Evolutionary conservation across 64 coral and sea anemone genomes (phyloP), one percentile per base, ranked within the genome.

Genomic region (Porites lutea): DNA sequence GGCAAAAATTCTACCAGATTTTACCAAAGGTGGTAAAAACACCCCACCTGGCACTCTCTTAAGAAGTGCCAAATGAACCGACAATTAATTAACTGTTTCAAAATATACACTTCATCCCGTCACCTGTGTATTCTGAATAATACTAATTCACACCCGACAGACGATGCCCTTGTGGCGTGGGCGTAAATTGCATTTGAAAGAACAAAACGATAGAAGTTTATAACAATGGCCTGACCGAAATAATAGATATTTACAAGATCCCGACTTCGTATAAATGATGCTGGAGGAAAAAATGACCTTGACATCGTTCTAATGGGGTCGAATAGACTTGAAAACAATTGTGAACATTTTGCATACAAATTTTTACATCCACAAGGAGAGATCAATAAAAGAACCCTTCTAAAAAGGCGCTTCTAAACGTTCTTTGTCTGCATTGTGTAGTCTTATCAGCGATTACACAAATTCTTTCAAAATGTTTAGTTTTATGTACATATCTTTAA

Each of bases 221-320:
- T 67, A n/a, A 65, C 45, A n/a, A 84, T 52, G 21, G n/a, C 14
- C 55, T 18, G 23, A 68, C 16, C 18, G 23, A 23, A 13, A 14
- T 11, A 65, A 80, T 60, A 14, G 63, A 52, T 27, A 67, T 84
- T 83, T 49, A 19, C 50, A 84, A 68, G 67, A 84, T 68, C 8
- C 16, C 48, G 59, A 65, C 46, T 10, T 46, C n/a, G 3, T 76
- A 9, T 13, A 13, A 22, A 52, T 84, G 4, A 76, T 51, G 49
- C 5, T 76, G 73, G 5, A 51, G 67, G 45, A 48, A 84, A 68
- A 4, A 68, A 37, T 60, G 52, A 15, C 52, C 53, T 79, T 37
- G 77, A 19, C 77, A 79, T 59, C 18, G 12, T 27, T 13, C 13
- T 54, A 61, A 37, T 37, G 27, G 27, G 55, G n/a, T 47, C 57